Conservation (phyloP, 1,140 invertebrate genomes). For the Choristoneura fumiferana region DNA sequence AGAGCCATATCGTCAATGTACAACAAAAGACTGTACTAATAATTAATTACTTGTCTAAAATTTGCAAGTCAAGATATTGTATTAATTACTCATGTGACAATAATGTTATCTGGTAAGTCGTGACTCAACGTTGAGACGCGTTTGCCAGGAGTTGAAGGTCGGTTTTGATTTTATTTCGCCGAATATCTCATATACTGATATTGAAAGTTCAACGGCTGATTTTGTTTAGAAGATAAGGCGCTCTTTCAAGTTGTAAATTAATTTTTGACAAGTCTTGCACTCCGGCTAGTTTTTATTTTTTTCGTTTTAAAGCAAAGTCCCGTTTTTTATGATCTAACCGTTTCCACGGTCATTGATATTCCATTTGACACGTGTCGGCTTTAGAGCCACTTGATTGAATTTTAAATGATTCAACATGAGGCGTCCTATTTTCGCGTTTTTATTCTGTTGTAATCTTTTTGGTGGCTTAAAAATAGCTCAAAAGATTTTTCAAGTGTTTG, state of each 20-base stretch:
- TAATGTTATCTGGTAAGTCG: constrained; percentile 18
- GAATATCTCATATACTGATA: no score
- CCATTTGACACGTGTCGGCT: background rate
- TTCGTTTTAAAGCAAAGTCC: no score
- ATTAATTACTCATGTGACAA: constrained; percentile 14
- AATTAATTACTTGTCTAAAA: background rate
- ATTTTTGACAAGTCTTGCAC: no score
- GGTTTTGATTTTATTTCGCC: background rate
- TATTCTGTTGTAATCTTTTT: background rate
- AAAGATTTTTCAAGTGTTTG: no score
- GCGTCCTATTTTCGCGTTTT: background rate
- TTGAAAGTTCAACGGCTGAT: no score
- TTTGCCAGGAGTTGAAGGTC: constrained; percentile 8
- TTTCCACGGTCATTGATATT: no score
- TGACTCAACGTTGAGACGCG: constrained; percentile 3
- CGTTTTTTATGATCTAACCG: no score
- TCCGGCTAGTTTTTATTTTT: no score
- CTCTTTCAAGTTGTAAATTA: no score
- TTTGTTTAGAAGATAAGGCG: no score
- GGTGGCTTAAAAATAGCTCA: no score
- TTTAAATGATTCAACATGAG: background rate
- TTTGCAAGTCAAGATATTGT: constrained; percentile 14
- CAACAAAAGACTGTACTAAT: background rate
- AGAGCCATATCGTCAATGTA: background rate
- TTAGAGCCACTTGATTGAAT: background rate